Conservation (phyloP, 2,113 vertebrate genomes). For the Leucopsar rothschildi region DNA sequence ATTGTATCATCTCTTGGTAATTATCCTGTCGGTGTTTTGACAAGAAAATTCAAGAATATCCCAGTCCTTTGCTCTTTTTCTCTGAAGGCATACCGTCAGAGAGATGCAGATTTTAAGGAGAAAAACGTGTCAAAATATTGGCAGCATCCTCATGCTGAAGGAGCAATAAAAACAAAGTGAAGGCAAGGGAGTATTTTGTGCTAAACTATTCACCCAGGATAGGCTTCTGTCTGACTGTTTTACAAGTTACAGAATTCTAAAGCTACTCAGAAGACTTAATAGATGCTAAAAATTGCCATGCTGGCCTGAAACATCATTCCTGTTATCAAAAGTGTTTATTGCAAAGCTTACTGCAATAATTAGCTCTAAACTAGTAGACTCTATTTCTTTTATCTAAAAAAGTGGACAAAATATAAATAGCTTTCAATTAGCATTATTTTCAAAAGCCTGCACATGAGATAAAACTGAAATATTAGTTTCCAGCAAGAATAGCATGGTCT, state of each 20-base stretch:
- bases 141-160: not conserved
- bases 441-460: not conserved
- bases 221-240: conserved; percentile 27
- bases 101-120: not conserved
- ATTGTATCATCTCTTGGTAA: not conserved
- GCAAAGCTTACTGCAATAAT: not conserved
- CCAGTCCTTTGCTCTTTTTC: conserved; percentile 8
- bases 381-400: not conserved
- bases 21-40: not conserved
- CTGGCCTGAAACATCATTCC: not conserved
- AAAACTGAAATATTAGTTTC: not conserved
- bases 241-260: conserved; percentile 22
- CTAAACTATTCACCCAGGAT: conserved; percentile 22
- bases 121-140: conserved; percentile 36
- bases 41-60: conserved; percentile 1
- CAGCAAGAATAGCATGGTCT: not conserved
- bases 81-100: not conserved
- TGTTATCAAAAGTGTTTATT: not conserved
- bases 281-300: not conserved
- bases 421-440: not conserved
- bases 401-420: not conserved
- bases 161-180: conserved; percentile 43
- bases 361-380: not conserved
- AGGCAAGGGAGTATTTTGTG: conserved; percentile 22
- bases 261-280: not conserved